phyloP scores from a whole-genome alignment of 2,888 invertebrate genomes.

The Loripinus fragilis region DNA sequence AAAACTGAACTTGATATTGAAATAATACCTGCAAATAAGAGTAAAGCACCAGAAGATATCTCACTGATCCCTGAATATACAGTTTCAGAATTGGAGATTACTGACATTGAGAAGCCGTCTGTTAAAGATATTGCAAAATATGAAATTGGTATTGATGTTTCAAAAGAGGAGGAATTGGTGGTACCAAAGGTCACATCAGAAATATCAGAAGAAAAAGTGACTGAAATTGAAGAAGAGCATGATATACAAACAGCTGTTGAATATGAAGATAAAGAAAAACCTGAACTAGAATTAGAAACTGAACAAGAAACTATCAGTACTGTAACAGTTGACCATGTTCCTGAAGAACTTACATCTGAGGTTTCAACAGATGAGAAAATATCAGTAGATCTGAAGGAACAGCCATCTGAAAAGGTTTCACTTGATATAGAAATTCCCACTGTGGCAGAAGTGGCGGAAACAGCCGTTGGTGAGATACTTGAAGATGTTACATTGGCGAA shows the following conservation, averaged over 20 bases:
- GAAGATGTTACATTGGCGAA: conserved; percentile 23
- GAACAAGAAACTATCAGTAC: neutral
- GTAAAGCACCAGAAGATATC: conserved; percentile 8
- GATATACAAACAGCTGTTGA: neutral
- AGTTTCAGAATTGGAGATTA: conserved; percentile 3
- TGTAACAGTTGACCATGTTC: neutral
- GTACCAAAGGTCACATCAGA: conserved; percentile 3
- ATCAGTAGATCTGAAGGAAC: neutral
- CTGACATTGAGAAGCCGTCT: conserved; percentile 14
- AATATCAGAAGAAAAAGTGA: conserved; percentile 16
- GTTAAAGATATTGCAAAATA: conserved; percentile 13
- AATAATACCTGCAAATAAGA: conserved; percentile 14
- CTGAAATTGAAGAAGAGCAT: conserved; percentile 14
- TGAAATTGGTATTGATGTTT: conserved; percentile 14
- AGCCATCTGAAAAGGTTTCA: conserved; percentile 11
- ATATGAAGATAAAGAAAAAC: neutral
- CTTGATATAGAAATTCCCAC: conserved; percentile 6
- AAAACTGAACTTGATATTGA: neutral
- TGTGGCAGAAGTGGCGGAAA: conserved; percentile 13
- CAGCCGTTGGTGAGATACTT: conserved; percentile 20
- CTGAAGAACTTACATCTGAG: neutral
- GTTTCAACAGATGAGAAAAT: neutral
- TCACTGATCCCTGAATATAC: neutral
- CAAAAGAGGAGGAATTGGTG: conserved; percentile 18
- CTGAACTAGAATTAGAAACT: neutral